Base-by-base conservation (phyloP, 2,797 vertebrate genomes). In the Pangasius krempfi region DNA sequence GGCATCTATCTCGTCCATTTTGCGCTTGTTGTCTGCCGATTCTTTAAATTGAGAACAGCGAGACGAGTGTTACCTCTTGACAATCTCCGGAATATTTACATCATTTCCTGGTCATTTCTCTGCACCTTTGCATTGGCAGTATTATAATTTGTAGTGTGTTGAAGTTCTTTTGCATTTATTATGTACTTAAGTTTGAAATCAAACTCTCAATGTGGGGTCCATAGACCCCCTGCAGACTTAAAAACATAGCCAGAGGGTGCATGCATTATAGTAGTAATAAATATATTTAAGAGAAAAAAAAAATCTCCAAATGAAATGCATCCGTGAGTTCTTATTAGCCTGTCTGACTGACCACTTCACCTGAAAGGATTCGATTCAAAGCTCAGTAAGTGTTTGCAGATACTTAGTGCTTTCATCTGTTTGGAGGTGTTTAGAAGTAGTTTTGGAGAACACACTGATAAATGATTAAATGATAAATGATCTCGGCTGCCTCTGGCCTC, bases 1-100 rank as follows among this genome's bases (percentile, higher is more conserved):
- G 0, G 98, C 98, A 91, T 99, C 99, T 0, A 98, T 97, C 95
- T 99, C 99, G 62, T 99, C 99, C 99, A 99, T 99, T 93, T 99
- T 99, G 76, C 99, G 97, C 93, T 99, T 99, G 95, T 99, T 99
- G 95, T 99, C 99, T 97, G 90, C 88, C 2, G 88, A 82, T 84
- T 90, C 90, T 87, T 25, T 78, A 86, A 89, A 83, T 27, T 64
- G 3, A 87, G 25, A 88, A 76, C 8, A 80, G 52, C 30, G 62
- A 62, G 30, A 37, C 12, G 20, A 58, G 52, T 4, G 5, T 54
- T 56, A 18, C 12, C n/a, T 20, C 16, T 54, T 54, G n/a, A 20
- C n/a, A 79, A 56, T 9, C 50, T 30, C 16, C 2, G 18, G 40
- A 79, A 54, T 33, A 30, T 18, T 30, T 18, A 6, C 18, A n/a